A percentile compares a stretch with the other conserved stretches of the same genome.
phyloP scores from a whole-genome alignment of 2,797 vertebrate species.

The Notolabrus celidotus region DNA sequence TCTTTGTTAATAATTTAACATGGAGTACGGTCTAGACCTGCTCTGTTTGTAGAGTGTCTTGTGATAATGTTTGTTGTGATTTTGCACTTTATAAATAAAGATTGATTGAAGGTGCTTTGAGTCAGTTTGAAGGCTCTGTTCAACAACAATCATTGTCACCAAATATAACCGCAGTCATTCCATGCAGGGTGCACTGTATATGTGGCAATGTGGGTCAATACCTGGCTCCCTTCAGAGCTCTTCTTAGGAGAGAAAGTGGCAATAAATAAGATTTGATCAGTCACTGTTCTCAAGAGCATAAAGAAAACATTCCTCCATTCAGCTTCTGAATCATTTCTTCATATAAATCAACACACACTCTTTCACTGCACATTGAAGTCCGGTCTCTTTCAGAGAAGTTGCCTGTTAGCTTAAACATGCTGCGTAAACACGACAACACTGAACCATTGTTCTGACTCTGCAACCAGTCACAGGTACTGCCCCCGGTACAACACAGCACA shows the following conservation, averaged over 20 bases:
- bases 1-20: no score
- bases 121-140: background rate
- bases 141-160: background rate
- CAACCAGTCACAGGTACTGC: constrained; percentile 2
- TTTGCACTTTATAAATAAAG: no score
- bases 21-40: no score
- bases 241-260: background rate
- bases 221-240: background rate
- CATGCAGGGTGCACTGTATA: background rate
- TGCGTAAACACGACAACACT: constrained; percentile 72
- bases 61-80: no score
- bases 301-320: constrained; percentile 1
- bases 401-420: constrained; percentile 34
- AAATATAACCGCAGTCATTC: background rate
- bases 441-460: constrained; percentile 47
- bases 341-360: background rate
- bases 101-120: no score
- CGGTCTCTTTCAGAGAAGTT: constrained; percentile 17
- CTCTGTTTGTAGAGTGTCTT: no score
- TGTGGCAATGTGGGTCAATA: background rate
- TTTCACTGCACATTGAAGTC: constrained; percentile 28
- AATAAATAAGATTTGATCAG: background rate
- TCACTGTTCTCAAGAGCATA: background rate
- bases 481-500: constrained; percentile 6
- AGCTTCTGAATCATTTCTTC: constrained; percentile 12